Evolutionary conservation across 2,797 vertebrate genomes (phyloP).

Genomic region (Tragopan temminckii): DNA sequence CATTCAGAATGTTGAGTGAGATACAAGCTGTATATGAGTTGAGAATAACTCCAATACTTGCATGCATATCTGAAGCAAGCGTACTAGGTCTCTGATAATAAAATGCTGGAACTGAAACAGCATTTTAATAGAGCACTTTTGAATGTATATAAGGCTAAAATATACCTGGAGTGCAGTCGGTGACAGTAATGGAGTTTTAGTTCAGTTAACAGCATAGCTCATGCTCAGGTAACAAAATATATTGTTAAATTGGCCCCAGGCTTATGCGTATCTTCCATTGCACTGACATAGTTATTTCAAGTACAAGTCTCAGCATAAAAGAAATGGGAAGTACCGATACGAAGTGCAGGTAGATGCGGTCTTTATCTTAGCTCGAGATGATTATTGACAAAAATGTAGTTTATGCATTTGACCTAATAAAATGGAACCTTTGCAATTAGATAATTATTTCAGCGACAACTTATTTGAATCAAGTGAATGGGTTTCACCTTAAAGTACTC

Average conservation of each 20-base stretch:
- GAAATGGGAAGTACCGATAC: background rate
- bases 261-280: background rate
- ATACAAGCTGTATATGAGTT: background rate
- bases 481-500: slow-evolving; percentile 17
- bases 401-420: slow-evolving; percentile 9
- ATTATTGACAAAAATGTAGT: slow-evolving; percentile 14
- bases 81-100: background rate
- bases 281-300: slow-evolving; percentile 13
- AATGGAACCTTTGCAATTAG: slow-evolving; percentile 24
- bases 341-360: background rate
- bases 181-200: slow-evolving; percentile 37
- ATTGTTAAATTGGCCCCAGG: background rate
- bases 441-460: slow-evolving; percentile 1
- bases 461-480: background rate
- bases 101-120: background rate
- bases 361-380: background rate
- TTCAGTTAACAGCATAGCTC: background rate
- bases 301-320: slow-evolving; percentile 10
- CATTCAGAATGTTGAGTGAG: background rate
- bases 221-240: background rate
- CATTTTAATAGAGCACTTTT: slow-evolving; percentile 13
- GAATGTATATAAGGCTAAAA: background rate
- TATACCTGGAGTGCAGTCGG: background rate
- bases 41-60: background rate
- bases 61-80: background rate